These are phyloP conservation scores for Coregonus ussuriensis DNA, from an alignment of 2,797 vertebrate genomes.

Conservation along the genomic window DNA sequence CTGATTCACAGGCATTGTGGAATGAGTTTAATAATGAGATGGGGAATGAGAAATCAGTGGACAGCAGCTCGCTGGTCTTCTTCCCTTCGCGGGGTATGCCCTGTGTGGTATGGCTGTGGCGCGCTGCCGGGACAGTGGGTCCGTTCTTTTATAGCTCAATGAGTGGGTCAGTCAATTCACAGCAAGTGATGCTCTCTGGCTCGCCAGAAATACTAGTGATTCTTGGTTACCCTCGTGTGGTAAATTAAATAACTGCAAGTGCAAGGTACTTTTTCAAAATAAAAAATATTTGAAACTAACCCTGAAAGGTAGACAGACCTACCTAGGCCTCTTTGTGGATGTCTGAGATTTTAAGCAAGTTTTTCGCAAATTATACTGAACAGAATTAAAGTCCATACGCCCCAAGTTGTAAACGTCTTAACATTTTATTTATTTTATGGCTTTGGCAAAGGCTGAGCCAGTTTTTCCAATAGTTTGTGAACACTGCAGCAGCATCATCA, in stretches of 20 bases:
- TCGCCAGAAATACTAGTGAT: slow-evolving; percentile 8
- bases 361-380: too few relatives aligned
- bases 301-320: too few relatives aligned
- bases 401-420: too few relatives aligned
- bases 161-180: background rate
- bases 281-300: background rate
- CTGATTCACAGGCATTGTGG: slow-evolving; percentile 74
- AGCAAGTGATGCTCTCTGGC: slow-evolving; percentile 12
- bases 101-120: background rate
- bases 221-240: background rate
- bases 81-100: slow-evolving; percentile 6
- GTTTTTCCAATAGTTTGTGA: too few relatives aligned
- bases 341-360: too few relatives aligned
- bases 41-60: background rate
- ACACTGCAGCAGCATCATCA: too few relatives aligned
- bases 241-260: background rate
- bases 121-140: background rate
- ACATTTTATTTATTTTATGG: too few relatives aligned
- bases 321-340: too few relatives aligned
- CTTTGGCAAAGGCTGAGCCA: too few relatives aligned
- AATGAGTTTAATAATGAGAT: slow-evolving; percentile 20
- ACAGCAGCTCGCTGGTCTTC: background rate
- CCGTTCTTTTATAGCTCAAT: too few relatives aligned
- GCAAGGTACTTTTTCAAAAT: background rate
- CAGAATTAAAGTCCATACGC: too few relatives aligned